Percentiles rank a stretch among this genome's conserved stretches.
phyloP scores from a whole-genome alignment of 2,113 vertebrate species.

The Oryzias javanicus region DNA sequence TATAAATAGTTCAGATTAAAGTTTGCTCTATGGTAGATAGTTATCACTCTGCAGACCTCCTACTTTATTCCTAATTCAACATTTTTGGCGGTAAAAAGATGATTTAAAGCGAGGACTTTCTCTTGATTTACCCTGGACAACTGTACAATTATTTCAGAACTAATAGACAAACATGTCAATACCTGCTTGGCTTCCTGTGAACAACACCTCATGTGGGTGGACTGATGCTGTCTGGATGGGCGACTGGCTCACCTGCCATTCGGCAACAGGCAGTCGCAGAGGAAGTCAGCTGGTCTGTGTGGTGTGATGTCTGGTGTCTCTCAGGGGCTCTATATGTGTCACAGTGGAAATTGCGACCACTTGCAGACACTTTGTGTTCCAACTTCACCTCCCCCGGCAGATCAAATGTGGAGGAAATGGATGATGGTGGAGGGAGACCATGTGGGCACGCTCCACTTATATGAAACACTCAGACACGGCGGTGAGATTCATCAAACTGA shows the following conservation, averaged over 20 bases:
- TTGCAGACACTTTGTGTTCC: constrained; percentile 24
- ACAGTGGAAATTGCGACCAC: constrained; percentile 54
- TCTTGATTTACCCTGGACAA: too few relatives aligned
- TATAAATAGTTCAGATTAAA: too few relatives aligned
- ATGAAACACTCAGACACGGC: neutral
- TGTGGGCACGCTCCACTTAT: constrained; percentile 28
- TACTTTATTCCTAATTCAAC: too few relatives aligned
- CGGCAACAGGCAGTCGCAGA: constrained; percentile 13
- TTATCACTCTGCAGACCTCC: too few relatives aligned
- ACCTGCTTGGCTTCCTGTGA: neutral
- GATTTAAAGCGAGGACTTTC: too few relatives aligned
- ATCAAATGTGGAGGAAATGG: constrained; percentile 39
- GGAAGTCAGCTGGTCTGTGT: constrained; percentile 59
- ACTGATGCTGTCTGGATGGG: constrained; percentile 4
- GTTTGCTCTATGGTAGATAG: too few relatives aligned
- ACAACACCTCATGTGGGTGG: neutral
- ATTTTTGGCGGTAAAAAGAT: too few relatives aligned
- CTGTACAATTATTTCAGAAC: neutral
- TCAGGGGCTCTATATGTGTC: constrained; percentile 44
- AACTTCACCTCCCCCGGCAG: constrained; percentile 33
- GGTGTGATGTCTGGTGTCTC: constrained; percentile 23
- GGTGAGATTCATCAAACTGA: neutral
- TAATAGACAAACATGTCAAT: neutral
- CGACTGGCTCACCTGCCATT: constrained; percentile 18
- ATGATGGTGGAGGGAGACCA: constrained; percentile 31